Conservation (phyloP, 2,797 vertebrate genomes). For the Hyperoplus immaculatus region DNA sequence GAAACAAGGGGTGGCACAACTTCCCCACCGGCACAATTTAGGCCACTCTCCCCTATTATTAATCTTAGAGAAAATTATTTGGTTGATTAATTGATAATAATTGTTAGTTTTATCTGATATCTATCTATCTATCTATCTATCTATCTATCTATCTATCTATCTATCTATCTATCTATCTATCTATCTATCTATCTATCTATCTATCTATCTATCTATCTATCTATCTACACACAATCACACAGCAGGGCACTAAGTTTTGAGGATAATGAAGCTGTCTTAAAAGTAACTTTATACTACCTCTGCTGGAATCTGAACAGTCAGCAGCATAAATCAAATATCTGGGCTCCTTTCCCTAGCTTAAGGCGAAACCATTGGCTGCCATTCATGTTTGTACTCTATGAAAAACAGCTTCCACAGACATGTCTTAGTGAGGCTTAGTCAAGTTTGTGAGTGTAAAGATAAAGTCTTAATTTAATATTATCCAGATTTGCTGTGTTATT, state of each 20-base stretch:
- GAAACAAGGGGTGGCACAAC: too few species aligned
- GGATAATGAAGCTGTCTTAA: conserved; percentile 31
- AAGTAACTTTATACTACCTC: conserved; percentile 28
- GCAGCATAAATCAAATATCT: conserved; percentile 42
- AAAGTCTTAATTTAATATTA: conserved; percentile 48
- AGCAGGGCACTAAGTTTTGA: conserved; percentile 28
- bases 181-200: too few species aligned
- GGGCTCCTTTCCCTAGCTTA: conserved; percentile 51
- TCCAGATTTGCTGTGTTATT: conserved; percentile 29
- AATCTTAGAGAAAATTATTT: too few species aligned
- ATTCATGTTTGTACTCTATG: conserved; percentile 42
- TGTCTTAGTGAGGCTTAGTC: conserved; percentile 2
- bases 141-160: too few species aligned
- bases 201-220: too few species aligned
- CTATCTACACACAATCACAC: neutral
- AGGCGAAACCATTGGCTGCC: conserved; percentile 54
- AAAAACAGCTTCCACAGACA: conserved; percentile 43
- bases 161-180: too few species aligned
- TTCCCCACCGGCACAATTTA: too few species aligned
- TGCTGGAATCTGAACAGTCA: conserved; percentile 37
- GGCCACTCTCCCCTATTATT: too few species aligned
- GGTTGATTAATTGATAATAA: too few species aligned
- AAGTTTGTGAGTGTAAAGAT: conserved; percentile 36
- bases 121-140: too few species aligned
- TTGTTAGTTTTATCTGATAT: too few species aligned